Conservation (phyloP, 1,140 invertebrate species). For the Pararge aegeria region DNA sequence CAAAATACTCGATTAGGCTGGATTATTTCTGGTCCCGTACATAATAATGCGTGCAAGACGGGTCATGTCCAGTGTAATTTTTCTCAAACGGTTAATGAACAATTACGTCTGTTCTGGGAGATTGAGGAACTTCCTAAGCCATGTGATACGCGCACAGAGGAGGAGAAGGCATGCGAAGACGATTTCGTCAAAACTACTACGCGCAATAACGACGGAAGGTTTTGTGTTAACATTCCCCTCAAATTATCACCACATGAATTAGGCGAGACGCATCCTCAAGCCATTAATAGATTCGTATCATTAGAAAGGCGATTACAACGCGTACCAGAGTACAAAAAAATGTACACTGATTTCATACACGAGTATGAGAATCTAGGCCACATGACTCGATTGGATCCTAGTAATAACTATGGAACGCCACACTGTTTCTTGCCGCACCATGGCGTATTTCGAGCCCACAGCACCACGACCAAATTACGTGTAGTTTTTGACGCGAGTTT, state of each 20-base stretch:
- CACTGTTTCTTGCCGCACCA: conserved; percentile 12
- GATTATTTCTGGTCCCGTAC: conserved; percentile 26
- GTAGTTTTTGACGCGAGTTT: conserved; percentile 19
- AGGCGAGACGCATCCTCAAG: conserved; percentile 30
- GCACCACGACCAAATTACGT: conserved; percentile 16
- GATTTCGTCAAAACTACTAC: conserved; percentile 28
- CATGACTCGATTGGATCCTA: background rate
- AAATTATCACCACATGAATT: conserved; percentile 25
- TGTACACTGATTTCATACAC: conserved; percentile 1
- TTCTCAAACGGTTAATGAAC: conserved; percentile 15
- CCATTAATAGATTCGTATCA: conserved; percentile 30
- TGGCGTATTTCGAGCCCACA: conserved; percentile 15
- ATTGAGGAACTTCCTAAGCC: conserved; percentile 12
- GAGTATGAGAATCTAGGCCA: conserved; percentile 3
- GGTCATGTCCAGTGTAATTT: conserved; percentile 27
- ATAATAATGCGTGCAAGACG: conserved; percentile 7
- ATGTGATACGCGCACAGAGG: conserved; percentile 20
- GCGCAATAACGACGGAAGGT: conserved; percentile 31
- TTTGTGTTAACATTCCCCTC: conserved; percentile 35
- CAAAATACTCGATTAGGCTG: conserved; percentile 30
- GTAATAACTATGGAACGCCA: background rate
- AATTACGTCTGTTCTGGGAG: conserved; percentile 30
- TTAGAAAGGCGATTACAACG: conserved; percentile 40
- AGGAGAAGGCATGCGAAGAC: conserved; percentile 31
- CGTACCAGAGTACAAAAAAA: background rate